Evolutionary conservation across 2,797 vertebrate genomes (phyloP).

Genomic region (Acanthopagrus latus): DNA sequence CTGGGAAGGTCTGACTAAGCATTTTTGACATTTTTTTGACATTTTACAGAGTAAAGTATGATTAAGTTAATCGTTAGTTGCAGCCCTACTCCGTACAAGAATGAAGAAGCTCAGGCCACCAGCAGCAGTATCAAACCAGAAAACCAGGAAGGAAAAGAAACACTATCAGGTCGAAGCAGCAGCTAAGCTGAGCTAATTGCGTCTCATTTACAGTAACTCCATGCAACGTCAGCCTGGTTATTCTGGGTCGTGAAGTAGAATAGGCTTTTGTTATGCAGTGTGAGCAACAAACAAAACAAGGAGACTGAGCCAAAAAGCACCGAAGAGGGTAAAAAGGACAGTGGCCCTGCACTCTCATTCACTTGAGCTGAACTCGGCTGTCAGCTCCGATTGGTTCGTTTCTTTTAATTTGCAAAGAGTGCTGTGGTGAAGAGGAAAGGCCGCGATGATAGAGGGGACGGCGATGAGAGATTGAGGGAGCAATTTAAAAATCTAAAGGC

Average conservation of each 20-base stretch:
- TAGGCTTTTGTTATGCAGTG: conserved; percentile 22
- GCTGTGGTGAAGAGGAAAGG: conserved; percentile 29
- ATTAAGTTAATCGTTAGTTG: too few relatives aligned
- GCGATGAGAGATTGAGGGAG: conserved; percentile 51
- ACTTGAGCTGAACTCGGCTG: conserved; percentile 60
- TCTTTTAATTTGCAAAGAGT: conserved; percentile 73
- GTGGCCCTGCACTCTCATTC: conserved; percentile 36
- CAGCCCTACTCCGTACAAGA: conserved; percentile 8
- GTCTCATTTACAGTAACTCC: conserved; percentile 36
- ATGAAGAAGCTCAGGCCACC: conserved; percentile 42
- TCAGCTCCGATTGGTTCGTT: conserved; percentile 65
- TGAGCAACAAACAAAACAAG: conserved; percentile 22
- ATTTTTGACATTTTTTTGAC: too few relatives aligned
- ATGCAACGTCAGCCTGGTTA: conserved; percentile 30
- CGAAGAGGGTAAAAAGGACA: conserved; percentile 7
- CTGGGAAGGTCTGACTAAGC: too few relatives aligned
- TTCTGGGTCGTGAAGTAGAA: conserved; percentile 31
- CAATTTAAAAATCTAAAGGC: conserved; percentile 70
- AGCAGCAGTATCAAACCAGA: background rate
- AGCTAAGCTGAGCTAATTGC: conserved; percentile 24
- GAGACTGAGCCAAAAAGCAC: conserved; percentile 23
- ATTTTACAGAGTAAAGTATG: too few relatives aligned
- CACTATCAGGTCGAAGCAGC: conserved; percentile 2
- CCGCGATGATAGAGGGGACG: conserved; percentile 9
- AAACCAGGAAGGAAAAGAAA: conserved; percentile 38